A percentile compares a stretch with the other conserved stretches of the same genome.
phyloP scores from a whole-genome alignment of 1,140 invertebrate genomes.

The Leptonema lineaticorne region DNA sequence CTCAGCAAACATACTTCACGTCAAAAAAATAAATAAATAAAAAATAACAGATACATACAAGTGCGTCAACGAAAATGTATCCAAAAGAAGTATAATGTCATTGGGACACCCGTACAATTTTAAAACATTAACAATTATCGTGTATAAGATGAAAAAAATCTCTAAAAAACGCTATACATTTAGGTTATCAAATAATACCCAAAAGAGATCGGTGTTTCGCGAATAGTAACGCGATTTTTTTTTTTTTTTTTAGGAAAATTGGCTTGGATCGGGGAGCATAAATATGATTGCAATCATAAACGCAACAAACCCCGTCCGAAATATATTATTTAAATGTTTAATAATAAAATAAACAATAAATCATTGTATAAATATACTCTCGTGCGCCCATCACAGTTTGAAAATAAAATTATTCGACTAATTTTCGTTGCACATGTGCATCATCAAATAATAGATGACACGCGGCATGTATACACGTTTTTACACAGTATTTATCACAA shows the following conservation, averaged over 20 bases:
- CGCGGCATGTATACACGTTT: too few relatives aligned
- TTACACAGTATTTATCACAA: conserved; percentile 5
- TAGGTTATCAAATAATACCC: conserved; percentile 8
- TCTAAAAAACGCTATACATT: conserved; percentile 22
- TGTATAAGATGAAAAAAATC: background rate
- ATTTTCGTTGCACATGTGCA: too few relatives aligned
- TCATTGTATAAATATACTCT: background rate
- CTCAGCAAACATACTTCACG: conserved; percentile 2
- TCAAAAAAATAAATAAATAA: too few relatives aligned
- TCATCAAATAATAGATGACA: too few relatives aligned
- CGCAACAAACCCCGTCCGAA: background rate
- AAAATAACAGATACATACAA: conserved; percentile 8
- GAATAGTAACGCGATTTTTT: background rate
- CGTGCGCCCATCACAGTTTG: background rate
- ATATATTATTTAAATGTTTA: background rate
- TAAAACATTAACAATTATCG: conserved; percentile 5
- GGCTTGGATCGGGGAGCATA: background rate
- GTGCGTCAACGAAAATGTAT: conserved; percentile 17
- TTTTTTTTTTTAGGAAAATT: conserved; percentile 18
- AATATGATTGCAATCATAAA: background rate
- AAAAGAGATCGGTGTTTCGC: conserved; percentile 24
- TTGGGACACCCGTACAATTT: conserved; percentile 14
- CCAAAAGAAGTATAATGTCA: background rate
- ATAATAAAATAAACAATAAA: background rate
- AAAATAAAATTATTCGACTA: background rate